These are phyloP conservation scores for Synchiropus splendidus DNA, from an alignment of 2,113 vertebrate species.

Conservation along the genomic window DNA sequence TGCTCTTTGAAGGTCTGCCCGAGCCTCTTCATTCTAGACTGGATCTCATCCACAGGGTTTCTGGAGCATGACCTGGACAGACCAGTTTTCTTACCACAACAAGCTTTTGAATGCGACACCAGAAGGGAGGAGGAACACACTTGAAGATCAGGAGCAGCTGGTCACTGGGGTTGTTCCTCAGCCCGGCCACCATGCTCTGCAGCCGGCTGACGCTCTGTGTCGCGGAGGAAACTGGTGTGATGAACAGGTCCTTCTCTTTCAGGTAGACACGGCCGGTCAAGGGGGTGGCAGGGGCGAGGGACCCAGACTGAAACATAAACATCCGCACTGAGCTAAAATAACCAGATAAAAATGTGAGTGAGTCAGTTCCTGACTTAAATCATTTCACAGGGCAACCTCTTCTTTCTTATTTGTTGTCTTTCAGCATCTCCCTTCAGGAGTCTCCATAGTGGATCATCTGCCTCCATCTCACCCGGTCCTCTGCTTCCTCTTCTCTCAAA, in stretches of 20 bases:
- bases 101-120: rapidly evolving
- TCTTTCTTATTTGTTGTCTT: too few species aligned
- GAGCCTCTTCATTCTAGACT: conserved; percentile 72
- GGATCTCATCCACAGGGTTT: conserved; percentile 75
- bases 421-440: too few species aligned
- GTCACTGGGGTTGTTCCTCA: conserved; percentile 80
- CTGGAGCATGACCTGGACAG: conserved; percentile 75
- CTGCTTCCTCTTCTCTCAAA: too few species aligned
- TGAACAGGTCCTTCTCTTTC: conserved; percentile 80
- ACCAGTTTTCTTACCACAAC: not conserved
- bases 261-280: conserved; percentile 90
- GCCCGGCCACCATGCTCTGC: conserved; percentile 82
- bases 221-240: conserved; percentile 89
- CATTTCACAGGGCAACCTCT: too few species aligned
- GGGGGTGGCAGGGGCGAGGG: conserved; percentile 89
- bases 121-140: conserved; percentile 53
- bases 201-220: conserved; percentile 90
- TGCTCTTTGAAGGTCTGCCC: conserved; percentile 80
- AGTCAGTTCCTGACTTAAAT: too few species aligned
- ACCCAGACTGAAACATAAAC: conserved; percentile 32
- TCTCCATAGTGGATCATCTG: too few species aligned
- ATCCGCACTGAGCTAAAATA: not conserved
- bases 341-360: too few species aligned
- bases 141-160: conserved; percentile 75
- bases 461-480: too few species aligned